These are phyloP conservation scores for Pholis gunnellus DNA, from an alignment of 2,113 vertebrate species.

Conservation along the genomic window DNA sequence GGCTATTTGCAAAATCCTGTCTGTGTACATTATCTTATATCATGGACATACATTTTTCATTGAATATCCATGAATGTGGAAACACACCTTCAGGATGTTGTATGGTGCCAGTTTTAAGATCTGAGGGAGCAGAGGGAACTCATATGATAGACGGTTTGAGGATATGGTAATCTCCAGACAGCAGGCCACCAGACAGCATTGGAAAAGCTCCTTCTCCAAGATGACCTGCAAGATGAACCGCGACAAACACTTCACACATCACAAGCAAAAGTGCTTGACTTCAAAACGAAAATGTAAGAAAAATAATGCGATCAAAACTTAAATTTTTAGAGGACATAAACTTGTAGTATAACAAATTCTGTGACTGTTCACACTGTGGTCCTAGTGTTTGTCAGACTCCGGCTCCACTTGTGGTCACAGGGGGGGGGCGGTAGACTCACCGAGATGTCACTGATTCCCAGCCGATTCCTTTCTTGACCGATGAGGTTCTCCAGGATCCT, in stretches of 20 bases:
- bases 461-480: slow-evolving; percentile 78
- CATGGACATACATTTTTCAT: neutral
- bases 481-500: slow-evolving; percentile 85
- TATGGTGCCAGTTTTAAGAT: slow-evolving; percentile 88
- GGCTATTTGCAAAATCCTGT: neutral
- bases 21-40: neutral
- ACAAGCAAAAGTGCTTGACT: neutral
- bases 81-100: slow-evolving; percentile 90
- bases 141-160: slow-evolving; percentile 80
- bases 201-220: slow-evolving; percentile 87
- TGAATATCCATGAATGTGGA: neutral
- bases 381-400: neutral
- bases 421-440: slow-evolving; percentile 83
- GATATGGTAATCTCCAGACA: slow-evolving; percentile 89
- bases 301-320: neutral
- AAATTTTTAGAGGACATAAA: neutral
- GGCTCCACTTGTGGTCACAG: slow-evolving; percentile 43
- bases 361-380: neutral
- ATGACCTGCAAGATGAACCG: slow-evolving; percentile 52
- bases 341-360: neutral
- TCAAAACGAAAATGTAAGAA: neutral
- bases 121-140: slow-evolving; percentile 84
- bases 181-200: slow-evolving; percentile 87
- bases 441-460: slow-evolving; percentile 84
- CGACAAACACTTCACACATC: neutral